Evolutionary conservation across 2,113 vertebrate genomes (phyloP), one percentile per base, ranked within the genome.

Genomic region (Dipodomys spectabilis): DNA sequence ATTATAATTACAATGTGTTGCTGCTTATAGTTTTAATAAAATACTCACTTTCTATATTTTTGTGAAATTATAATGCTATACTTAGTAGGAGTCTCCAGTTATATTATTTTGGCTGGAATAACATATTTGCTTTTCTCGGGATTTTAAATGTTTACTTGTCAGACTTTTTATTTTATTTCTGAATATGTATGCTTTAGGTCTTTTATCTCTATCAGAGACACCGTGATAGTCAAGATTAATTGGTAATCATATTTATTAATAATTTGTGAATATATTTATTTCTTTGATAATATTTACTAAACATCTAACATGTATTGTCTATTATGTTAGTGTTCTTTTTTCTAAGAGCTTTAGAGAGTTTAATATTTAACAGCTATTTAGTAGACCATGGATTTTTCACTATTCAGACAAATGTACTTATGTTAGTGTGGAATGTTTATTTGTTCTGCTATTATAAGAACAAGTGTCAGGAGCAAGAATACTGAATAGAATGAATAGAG

Each of bases 201-300:
- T 85, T 82, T 68, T 32, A 82, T 79, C 65, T 71, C 35, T 95
- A 57, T 45, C 53, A 88, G 49, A 90, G 44, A n/a, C 20, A 83
- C 28, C 62, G n/a, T 91, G 9, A 6, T 16, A 91, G 28, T 57
- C 62, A 69, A 57, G 5, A 87, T 73, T 69, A 68, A 22, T 27
- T 94, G 62, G 10, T 35, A 91, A 82, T 91, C 10, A n/a, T 79
- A 84, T 82, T 23, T 89, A 94, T 72, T 20, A 28, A 82, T 28
- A 1, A 5, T 49, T 68, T 27, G 19, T 15, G 22, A 93, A 30
- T 82, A 8, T 0, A 81, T 68, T 60, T 35, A 92, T 74, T 82
- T 92, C 53, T 45, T 78, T 27, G 85, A 28, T 35, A 94, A 79
- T 83, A 82, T 44, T 86, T 88, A 82, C 49, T 94, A 27, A 92